Base-by-base conservation (phyloP, 2,113 vertebrate genomes). In the Toxotes chatareus region DNA sequence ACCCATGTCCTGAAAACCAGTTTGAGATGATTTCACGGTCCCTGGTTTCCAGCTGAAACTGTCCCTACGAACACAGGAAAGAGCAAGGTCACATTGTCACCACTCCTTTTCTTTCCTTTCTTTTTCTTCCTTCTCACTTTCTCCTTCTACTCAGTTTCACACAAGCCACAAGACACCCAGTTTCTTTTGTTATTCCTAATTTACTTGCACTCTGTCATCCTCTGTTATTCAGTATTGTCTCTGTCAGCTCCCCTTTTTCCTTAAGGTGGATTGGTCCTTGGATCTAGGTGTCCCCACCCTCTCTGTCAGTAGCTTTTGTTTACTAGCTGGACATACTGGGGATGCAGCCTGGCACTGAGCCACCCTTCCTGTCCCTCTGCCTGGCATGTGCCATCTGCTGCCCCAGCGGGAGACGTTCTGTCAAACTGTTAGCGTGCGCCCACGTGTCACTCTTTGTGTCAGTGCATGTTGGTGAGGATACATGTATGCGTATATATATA, bases 351-450 rank as follows among this genome's bases (percentile, higher is more conserved):
- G 92, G 92, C 91, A 44, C 66, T 23, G 47, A 46, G 83, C 91
- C 83, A 53, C 68, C 63, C 60, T 86, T 84, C 79, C 86, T 89
- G 84, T 76, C 79, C 78, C 46, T 85, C 74, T 64, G 84, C 84
- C 89, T 90, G 90, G 74, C 91, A 80, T 73, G 83, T 40, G 78
- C 93, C 92, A 93, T 95, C 93, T 95, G 92, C 82, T 83, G 73
- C 60, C 89, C 79, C 89, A 89, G 91, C 83, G 68, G 92, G 90
- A 87, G 76, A 38, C 27, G 19, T 38, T 79, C 76, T 74, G 44
- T 87, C 76, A 76, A 47, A 85, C 81, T 80, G 81, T 76, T 53
- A 56, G 62, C 74, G 34, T 47, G 38, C 49, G 36, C 61, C 61
- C 69, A 32, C 0, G 46, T 79, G 72, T 75, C 31, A 32, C 65